Conservation (phyloP, 1,140 invertebrate species). For the Coelopa frigida region DNA sequence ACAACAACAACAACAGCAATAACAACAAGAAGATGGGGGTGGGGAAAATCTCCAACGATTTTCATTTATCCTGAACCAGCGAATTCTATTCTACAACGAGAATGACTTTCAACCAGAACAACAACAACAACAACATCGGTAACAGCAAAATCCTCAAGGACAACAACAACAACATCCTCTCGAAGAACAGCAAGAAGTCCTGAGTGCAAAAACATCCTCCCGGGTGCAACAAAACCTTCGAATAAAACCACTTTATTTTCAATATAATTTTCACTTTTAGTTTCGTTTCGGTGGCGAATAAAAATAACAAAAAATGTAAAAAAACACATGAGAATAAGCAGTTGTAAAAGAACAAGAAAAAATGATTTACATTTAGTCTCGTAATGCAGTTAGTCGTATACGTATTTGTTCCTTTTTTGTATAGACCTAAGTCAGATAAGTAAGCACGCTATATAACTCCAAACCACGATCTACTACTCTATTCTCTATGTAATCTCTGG, state of each 20-base stretch:
- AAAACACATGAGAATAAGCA: too few relatives aligned
- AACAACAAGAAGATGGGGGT: too few relatives aligned
- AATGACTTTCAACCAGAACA: constrained; percentile 3
- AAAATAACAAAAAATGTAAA: constrained; percentile 6
- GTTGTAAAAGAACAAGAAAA: constrained; percentile 9
- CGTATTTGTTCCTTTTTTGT: constrained; percentile 5
- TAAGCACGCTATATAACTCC: too few relatives aligned
- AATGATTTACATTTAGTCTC: constrained; percentile 14
- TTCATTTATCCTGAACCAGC: too few relatives aligned
- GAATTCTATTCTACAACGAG: too few relatives aligned
- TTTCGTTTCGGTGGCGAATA: constrained; percentile 4
- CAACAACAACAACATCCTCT: constrained; percentile 4
- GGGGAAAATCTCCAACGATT: too few relatives aligned
- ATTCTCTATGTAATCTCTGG: too few relatives aligned
- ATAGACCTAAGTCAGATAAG: too few relatives aligned
- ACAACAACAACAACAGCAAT: too few relatives aligned
- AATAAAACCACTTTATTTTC: constrained; percentile 1
- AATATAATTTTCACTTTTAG: constrained; percentile 6
- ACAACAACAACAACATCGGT: neutral
- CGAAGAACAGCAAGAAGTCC: constrained; percentile 5
- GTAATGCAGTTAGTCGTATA: neutral
- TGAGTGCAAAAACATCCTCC: constrained; percentile 1
- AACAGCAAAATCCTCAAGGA: neutral
- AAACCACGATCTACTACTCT: too few relatives aligned
- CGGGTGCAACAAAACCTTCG: neutral